Base-by-base conservation (phyloP, 2,888 invertebrate genomes). In the Drosophila antonietae region DNA sequence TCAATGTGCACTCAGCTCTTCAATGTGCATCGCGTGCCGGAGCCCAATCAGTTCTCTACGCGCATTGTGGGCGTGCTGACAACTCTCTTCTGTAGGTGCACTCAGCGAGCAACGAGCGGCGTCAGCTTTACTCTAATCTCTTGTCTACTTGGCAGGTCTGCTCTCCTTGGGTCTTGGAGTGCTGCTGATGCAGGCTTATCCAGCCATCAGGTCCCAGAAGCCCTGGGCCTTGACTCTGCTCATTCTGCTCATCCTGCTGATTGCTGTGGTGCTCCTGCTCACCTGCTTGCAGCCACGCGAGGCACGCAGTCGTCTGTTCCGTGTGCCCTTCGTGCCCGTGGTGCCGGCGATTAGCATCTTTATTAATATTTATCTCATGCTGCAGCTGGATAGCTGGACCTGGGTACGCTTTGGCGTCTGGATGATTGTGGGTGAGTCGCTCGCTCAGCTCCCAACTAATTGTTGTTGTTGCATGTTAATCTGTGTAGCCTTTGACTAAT, bases 321-420 rank as follows among this genome's bases (percentile, higher is more conserved):
- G 97, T 95, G 97, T 97, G 9, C 98, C 98, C 1, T 93, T 96
- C 18, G 96, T 98, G 0, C 98, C 98, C 0, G 91, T 97, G 10
- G 92, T 97, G 62, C 98, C 98, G 1, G 95, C 95, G 52, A 88
- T 97, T 46, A 97, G 97, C 91, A 96, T 97, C 81, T 95, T 97
- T 83, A 94, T 96, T 52, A 98, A 98, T 90, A 94, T 97, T 65
- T 97, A 97, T 90, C 93, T 98, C 18, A 97, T 98, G 97, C 93
- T 97, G 64, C 95, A 97, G 92, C 93, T 98, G 79, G 96, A 96
- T 76, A 81, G 91, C 3, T 94, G 94, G 82, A 98, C 98, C 1
- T 98, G 98, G 98, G 94, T 97, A 33, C 93, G 97, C 75, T 96
- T 97, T 90, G 94, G 93, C 1, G 93, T 97, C 14, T 98, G 98